These are phyloP conservation scores for Etheostoma spectabile DNA, from an alignment of 2,113 vertebrate species.

Conservation along the genomic window DNA sequence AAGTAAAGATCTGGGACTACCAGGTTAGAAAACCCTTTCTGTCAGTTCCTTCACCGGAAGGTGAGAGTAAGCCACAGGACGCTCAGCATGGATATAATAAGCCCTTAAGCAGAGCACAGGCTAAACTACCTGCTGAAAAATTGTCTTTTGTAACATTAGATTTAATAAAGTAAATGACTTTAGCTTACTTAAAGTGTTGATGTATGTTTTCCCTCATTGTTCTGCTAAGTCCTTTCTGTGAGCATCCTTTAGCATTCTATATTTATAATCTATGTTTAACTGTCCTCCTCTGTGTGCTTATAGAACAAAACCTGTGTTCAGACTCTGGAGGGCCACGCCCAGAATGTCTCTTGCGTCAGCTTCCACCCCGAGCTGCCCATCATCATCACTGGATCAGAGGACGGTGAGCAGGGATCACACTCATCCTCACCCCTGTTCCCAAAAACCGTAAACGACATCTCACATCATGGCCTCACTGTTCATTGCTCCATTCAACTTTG, in stretches of 20 bases:
- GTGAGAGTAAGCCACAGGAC: neutral
- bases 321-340: slow-evolving; percentile 96
- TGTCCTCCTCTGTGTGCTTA: slow-evolving; percentile 1
- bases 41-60: neutral
- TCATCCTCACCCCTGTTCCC: neutral
- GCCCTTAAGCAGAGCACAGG: neutral
- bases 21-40: slow-evolving; percentile 84
- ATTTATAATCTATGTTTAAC: neutral
- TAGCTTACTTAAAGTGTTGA: neutral
- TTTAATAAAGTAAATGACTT: neutral
- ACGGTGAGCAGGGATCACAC: slow-evolving; percentile 85
- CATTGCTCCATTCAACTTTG: neutral
- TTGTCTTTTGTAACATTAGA: neutral
- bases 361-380: slow-evolving; percentile 98
- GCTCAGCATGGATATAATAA: neutral
- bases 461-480: neutral
- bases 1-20: slow-evolving; percentile 99
- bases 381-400: slow-evolving; percentile 98
- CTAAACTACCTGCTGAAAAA: too few species aligned
- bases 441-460: neutral
- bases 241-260: neutral
- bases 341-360: slow-evolving; percentile 98
- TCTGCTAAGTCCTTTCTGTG: neutral
- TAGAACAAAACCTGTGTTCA: slow-evolving; percentile 99
- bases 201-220: neutral